Base-by-base conservation (phyloP, 2,888 invertebrate species). In the Heliothis peltigera region DNA sequence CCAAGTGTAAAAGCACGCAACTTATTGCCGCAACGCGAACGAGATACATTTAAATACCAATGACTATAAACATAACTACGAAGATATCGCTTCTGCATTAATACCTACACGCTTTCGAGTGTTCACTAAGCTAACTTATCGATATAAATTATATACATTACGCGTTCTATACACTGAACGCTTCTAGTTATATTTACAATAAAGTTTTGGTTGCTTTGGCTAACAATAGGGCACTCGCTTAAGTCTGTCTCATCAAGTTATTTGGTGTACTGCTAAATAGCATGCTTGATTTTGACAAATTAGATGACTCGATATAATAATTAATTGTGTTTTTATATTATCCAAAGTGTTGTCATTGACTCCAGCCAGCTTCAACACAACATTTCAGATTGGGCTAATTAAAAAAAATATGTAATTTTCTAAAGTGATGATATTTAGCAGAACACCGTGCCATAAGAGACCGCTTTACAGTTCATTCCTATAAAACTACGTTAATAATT, bases 161-260 rank as follows among this genome's bases (percentile, higher is more conserved):
- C 71, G 79, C 84, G 85, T 75, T 79, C 81, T 63, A 71, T 86
- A 86, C 81, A 84, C 47, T 54, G 80, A 82, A 80, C 86, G 84
- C 82, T 54, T 74, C 84, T 88, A 85, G 76, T 65, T 74, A 87
- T 94, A 93, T 93, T 88, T 94, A 94, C 93, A 94, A 87, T 93
- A 92, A 92, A 92, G 80, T 82, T 92, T 90, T 91, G 89, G 87
- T 92, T 93, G 93, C 94, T 94, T 94, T 94, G 94, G 94, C 94
- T 94, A 93, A 88, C 82, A 85, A 88, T 85, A 90, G 94, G 93
- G 92, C 86, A 86, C 84, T 87, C 84, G 85, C 86, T 73, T 64
- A 80, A 73, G 79, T 70, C 42, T 60, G 25, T 83, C 71, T 80
- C 68, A 62, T 81, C 78, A 74, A 75, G 76, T 75, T 53, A 73